These are phyloP conservation scores for Ginglymostoma cirratum DNA, from an alignment of 2,113 vertebrate species.

Conservation along the genomic window DNA sequence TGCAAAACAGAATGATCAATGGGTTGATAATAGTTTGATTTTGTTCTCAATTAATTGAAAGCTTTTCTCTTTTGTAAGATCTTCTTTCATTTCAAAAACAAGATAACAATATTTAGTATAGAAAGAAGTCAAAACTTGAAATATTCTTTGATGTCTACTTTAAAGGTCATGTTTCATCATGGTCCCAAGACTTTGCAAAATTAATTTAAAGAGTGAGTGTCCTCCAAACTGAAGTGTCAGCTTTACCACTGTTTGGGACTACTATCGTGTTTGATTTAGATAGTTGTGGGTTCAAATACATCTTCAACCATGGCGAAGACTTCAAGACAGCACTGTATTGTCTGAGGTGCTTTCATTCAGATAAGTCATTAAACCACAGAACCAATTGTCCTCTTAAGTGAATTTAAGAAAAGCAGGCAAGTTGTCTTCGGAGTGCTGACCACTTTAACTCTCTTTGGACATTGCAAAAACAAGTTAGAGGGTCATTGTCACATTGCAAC, in stretches of 20 bases:
- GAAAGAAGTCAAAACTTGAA: background rate
- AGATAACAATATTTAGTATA: background rate
- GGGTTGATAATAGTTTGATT: background rate
- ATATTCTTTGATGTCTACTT: background rate
- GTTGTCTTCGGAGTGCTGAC: too few relatives aligned
- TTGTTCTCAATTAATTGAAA: background rate
- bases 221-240: background rate
- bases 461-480: too few relatives aligned
- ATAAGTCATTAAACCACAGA: background rate
- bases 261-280: background rate
- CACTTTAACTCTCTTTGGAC: background rate
- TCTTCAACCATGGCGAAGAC: background rate
- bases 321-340: background rate
- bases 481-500: too few relatives aligned
- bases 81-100: background rate
- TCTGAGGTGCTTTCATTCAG: background rate
- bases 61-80: background rate
- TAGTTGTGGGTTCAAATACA: background rate
- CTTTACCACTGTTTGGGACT: background rate
- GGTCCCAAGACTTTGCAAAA: background rate
- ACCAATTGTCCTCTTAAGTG: too few relatives aligned
- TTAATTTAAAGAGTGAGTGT: background rate
- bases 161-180: background rate
- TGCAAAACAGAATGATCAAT: background rate
- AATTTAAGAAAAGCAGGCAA: too few relatives aligned